Evolutionary conservation across 2,113 vertebrate species (phyloP).

Genomic region (Crotophaga sulcirostris): DNA sequence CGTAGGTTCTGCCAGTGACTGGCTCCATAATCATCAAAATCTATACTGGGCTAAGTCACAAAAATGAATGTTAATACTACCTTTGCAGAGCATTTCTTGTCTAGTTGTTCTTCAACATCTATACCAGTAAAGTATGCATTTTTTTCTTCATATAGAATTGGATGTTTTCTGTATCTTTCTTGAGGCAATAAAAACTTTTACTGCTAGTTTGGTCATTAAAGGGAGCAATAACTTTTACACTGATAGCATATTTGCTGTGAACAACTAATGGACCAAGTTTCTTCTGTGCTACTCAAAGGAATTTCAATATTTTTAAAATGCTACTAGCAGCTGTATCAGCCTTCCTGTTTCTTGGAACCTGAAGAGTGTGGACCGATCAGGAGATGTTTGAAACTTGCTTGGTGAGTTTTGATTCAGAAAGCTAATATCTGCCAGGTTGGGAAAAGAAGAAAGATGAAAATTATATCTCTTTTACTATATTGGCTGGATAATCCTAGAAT

Average conservation of each 20-base stretch:
- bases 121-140: rapidly evolving
- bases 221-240: not conserved
- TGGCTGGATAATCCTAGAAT: not conserved
- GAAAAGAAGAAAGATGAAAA: not conserved
- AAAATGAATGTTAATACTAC: not conserved
- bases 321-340: not conserved
- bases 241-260: not conserved
- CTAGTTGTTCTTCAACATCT: not conserved
- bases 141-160: not conserved
- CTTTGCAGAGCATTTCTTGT: not conserved
- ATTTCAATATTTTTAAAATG: not conserved
- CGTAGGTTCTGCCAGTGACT: not conserved
- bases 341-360: not conserved
- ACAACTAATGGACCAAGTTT: not conserved
- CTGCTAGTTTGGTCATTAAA: not conserved
- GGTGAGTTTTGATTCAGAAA: not conserved
- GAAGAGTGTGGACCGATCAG: not conserved
- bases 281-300: not conserved
- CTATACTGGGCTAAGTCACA: not conserved
- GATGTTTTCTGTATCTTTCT: not conserved
- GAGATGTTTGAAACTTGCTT: not conserved
- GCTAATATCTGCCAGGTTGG: not conserved
- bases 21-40: not conserved
- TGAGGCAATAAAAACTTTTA: not conserved
- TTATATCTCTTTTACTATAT: not conserved